phyloP scores from a whole-genome alignment of 2,113 vertebrate species.

The Sylvietta virens region DNA sequence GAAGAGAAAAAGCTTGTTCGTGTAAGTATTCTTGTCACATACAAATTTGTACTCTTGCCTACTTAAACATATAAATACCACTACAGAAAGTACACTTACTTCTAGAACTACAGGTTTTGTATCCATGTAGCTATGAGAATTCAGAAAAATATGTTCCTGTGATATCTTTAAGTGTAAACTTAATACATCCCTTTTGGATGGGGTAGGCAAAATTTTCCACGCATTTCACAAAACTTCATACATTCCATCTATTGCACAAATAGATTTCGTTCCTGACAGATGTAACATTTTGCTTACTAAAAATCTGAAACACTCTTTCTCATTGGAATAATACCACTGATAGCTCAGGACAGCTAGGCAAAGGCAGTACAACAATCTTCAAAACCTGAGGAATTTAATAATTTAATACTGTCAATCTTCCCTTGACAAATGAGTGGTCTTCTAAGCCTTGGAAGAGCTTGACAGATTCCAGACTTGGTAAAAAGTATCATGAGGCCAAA shows the following conservation, averaged over 20 bases:
- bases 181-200: not conserved
- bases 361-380: not conserved
- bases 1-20: not conserved
- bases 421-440: accelerated
- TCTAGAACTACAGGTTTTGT: not conserved
- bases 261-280: not conserved
- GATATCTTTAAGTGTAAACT: not conserved
- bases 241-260: not conserved
- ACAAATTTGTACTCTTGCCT: not conserved
- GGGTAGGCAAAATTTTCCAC: not conserved
- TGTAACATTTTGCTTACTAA: not conserved
- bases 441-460: not conserved
- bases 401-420: not conserved
- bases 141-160: not conserved
- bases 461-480: not conserved
- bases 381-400: not conserved
- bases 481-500: not conserved
- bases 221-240: not conserved
- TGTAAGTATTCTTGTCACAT: not conserved
- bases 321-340: not conserved
- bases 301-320: not conserved
- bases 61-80: not conserved
- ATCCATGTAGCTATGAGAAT: not conserved
- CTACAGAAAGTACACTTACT: not conserved
- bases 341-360: not conserved